phyloP scores from a whole-genome alignment of 2,888 invertebrate species.

The Eumerus sabulonum region DNA sequence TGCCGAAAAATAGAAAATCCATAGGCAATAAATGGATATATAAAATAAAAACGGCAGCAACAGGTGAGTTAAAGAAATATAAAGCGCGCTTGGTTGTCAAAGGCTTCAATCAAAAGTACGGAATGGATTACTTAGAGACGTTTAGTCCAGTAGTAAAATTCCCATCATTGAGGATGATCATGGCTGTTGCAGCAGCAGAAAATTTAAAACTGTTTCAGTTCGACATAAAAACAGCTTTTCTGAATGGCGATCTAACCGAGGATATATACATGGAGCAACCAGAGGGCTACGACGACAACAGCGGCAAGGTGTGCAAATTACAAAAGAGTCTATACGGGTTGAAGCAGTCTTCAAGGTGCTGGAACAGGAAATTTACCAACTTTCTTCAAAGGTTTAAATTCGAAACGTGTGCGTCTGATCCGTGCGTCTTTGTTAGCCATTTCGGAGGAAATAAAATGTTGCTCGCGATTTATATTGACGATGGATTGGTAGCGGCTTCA shows the following conservation, averaged over 20 bases:
- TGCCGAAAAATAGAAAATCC: constrained; percentile 52
- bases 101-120: constrained; percentile 71
- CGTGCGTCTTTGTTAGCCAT: constrained; percentile 70
- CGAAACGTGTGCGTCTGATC: constrained; percentile 68
- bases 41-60: constrained; percentile 63
- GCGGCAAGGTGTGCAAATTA: constrained; percentile 63
- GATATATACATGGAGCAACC: constrained; percentile 58
- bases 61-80: constrained; percentile 34
- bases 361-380: constrained; percentile 69
- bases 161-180: constrained; percentile 57
- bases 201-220: constrained; percentile 41
- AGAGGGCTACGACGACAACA: constrained; percentile 64
- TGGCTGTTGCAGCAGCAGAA: constrained; percentile 49
- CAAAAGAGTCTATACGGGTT: constrained; percentile 69
- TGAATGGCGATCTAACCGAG: constrained; percentile 42
- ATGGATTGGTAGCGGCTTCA: no score
- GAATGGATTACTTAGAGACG: constrained; percentile 72
- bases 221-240: constrained; percentile 62
- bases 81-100: constrained; percentile 73
- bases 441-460: no score
- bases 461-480: no score
- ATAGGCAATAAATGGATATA: constrained; percentile 71
- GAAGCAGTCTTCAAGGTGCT: constrained; percentile 70
- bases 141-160: constrained; percentile 71
- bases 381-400: constrained; percentile 69